These are phyloP conservation scores for Pampus argenteus DNA, from an alignment of 2,797 vertebrate species.

Conservation along the genomic window DNA sequence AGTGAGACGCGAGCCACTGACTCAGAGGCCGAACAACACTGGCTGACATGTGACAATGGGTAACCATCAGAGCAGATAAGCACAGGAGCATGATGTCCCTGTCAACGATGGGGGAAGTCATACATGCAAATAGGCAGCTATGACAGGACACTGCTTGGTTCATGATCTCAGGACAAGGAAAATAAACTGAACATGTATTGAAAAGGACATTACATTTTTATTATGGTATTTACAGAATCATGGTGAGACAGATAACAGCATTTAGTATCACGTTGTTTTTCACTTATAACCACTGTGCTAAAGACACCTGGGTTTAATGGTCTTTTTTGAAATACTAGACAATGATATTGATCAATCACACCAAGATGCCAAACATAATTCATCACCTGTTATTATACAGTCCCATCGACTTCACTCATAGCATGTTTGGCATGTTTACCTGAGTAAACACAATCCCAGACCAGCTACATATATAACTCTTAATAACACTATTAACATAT, in stretches of 20 bases:
- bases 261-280: slow-evolving; percentile 17
- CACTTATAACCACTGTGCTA: background rate
- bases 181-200: slow-evolving; percentile 31
- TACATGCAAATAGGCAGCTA: slow-evolving; percentile 58
- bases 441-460: slow-evolving; percentile 2
- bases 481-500: background rate
- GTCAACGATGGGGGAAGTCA: slow-evolving; percentile 33
- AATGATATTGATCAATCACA: background rate
- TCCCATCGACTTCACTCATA: background rate
- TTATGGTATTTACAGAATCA: background rate
- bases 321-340: background rate
- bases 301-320: background rate
- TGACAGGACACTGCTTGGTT: slow-evolving; percentile 17
- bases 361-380: background rate
- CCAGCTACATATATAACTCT: background rate
- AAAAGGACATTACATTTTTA: background rate
- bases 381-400: slow-evolving; percentile 9
- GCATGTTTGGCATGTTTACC: background rate
- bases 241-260: slow-evolving; percentile 14
- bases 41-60: slow-evolving; percentile 21
- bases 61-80: slow-evolving; percentile 47
- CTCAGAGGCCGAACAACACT: slow-evolving; percentile 15
- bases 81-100: slow-evolving; percentile 23
- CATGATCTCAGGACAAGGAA: slow-evolving; percentile 35
- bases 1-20: slow-evolving; percentile 8